These are phyloP conservation scores for Chaetodon trifasciatus DNA, from an alignment of 2,797 vertebrate species.

Conservation along the genomic window DNA sequence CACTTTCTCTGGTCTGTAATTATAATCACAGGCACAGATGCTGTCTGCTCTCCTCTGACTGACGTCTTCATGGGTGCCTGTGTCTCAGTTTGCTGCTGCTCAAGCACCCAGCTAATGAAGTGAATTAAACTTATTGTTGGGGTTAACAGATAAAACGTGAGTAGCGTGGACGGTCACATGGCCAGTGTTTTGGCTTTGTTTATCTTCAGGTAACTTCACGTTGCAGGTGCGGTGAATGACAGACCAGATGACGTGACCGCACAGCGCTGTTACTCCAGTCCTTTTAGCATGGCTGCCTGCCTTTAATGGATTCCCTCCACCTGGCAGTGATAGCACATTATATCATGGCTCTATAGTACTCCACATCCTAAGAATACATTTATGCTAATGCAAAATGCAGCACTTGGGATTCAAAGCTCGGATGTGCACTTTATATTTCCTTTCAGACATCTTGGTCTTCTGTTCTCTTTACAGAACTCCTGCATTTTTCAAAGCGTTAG, in stretches of 20 bases:
- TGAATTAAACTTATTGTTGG: background rate
- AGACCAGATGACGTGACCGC: background rate
- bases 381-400: conserved; percentile 54
- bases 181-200: conserved; percentile 1
- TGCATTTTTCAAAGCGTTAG: conserved; percentile 19
- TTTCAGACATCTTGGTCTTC: background rate
- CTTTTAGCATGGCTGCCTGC: conserved; percentile 14
- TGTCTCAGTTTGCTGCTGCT: background rate
- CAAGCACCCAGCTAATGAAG: background rate
- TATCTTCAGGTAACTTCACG: background rate
- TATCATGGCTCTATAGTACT: conserved; percentile 26
- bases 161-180: background rate
- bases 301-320: conserved; percentile 43
- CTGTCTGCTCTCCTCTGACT: conserved; percentile 8
- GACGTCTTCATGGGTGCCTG: conserved; percentile 25
- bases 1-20: conserved; percentile 4
- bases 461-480: background rate
- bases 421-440: conserved; percentile 26
- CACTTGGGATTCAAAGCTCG: conserved; percentile 24
- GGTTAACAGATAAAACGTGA: conserved; percentile 4
- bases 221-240: conserved; percentile 15
- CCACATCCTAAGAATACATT: conserved; percentile 44
- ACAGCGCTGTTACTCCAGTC: background rate
- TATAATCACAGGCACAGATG: background rate
- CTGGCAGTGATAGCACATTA: conserved; percentile 31